Evolutionary conservation across 2,888 invertebrate genomes (phyloP), one percentile per base, ranked within the genome.

Genomic region (Phortica okadai): DNA sequence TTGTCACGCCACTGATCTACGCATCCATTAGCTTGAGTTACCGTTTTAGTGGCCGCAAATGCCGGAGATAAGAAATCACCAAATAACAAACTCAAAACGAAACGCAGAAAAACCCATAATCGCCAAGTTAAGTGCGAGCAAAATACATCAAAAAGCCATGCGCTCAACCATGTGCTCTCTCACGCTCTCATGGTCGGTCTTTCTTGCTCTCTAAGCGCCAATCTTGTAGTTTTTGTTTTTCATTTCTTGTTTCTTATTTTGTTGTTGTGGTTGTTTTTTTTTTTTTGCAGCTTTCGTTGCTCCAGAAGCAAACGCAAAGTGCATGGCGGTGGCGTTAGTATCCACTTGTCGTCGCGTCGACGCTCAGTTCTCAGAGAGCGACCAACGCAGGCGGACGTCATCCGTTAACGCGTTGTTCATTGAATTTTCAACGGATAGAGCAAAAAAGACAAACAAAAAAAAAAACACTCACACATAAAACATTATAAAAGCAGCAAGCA

Each of bases 321-420:
- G 45, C 10, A 45, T 6, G 6, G 6, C 10, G 45, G 10, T 10
- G 45, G 7, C 21, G 21, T 21, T 21, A 21, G 21, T 45, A 45
- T 45, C 45, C 45, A 45, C 45, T 45, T 45, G 44, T 72, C 41
- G 54, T 44, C 44, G 54, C 56, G n/a, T n/a, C 70, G 70, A 73
- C 73, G 69, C 45, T 85, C 78, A 77, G 83, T 86, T 76, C 82
- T 82, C 84, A 77, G 80, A 81, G 77, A 82, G 73, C 84, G 76
- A 77, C 44, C 78, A 76, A 73, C 81, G 78, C 75, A 62, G 74
- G 73, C 75, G 78, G 73, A 77, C 73, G 79, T 82, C 80, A 82
- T 81, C 78, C 79, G 73, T 82, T 78, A 73, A 78, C 76, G 76
- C 11, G 44, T 21, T 77, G 76, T 33, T 41, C 42, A 21, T 54